phyloP scores from a whole-genome alignment of 37 sponge, comb jelly and placozoan species.

The Beroe forskalii region DNA sequence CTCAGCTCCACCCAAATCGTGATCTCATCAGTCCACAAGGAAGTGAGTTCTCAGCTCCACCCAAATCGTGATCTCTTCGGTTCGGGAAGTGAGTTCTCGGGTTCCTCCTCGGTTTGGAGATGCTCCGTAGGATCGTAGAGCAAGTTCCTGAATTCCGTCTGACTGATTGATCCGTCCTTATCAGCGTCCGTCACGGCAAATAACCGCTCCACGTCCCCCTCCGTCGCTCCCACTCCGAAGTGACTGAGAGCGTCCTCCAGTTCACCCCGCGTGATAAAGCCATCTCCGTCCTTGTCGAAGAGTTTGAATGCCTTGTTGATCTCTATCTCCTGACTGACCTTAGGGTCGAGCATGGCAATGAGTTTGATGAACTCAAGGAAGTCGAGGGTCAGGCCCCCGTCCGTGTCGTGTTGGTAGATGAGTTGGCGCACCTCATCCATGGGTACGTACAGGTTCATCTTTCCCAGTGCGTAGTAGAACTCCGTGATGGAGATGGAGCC shows the following conservation, averaged over 20 bases:
- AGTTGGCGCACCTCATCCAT: conserved; percentile 4
- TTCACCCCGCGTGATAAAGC: conserved; percentile 1
- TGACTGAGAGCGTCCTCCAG: neutral
- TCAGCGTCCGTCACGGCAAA: conserved; percentile 14
- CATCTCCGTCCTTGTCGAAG: conserved; percentile 20
- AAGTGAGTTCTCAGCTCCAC: no score
- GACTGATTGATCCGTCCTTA: conserved; percentile 31
- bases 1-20: no score
- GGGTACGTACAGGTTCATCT: conserved; percentile 44
- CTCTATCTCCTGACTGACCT: conserved; percentile 49
- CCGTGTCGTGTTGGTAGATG: conserved; percentile 19
- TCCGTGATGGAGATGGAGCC: conserved; percentile 3
- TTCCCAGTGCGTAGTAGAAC: conserved; percentile 20
- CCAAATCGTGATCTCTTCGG: neutral
- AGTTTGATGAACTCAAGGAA: conserved; percentile 50
- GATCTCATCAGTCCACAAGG: no score
- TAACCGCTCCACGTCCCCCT: conserved; percentile 19
- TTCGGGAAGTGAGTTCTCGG: neutral
- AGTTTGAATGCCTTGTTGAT: conserved; percentile 63
- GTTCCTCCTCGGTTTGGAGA: neutral
- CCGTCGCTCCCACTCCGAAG: neutral
- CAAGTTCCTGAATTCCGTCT: conserved; percentile 41
- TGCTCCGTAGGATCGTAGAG: neutral
- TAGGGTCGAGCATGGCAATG: conserved; percentile 29
- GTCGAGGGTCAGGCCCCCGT: conserved; percentile 28